These are phyloP conservation scores for Larimichthys crocea DNA, from an alignment of 2,113 vertebrate genomes.

Conservation along the genomic window DNA sequence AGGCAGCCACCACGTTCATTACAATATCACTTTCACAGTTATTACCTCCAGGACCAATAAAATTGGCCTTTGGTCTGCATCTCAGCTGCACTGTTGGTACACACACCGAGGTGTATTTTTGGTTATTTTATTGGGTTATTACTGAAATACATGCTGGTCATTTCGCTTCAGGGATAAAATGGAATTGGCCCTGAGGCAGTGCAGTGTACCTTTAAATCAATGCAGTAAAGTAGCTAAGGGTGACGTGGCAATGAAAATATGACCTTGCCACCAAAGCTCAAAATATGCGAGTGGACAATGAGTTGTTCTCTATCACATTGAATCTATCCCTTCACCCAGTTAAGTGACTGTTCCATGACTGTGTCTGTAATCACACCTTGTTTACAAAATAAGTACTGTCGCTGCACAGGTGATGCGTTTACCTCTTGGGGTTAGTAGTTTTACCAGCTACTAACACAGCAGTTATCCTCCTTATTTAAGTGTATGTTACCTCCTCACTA, in stretches of 20 bases:
- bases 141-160: constrained; percentile 29
- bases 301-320: not conserved
- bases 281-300: not conserved
- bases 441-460: not conserved
- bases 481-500: not conserved
- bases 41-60: constrained; percentile 54
- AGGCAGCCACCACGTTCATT: constrained; percentile 51
- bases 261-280: not conserved
- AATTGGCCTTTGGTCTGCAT: constrained; percentile 18
- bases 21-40: constrained; percentile 53
- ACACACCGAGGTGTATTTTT: constrained; percentile 23
- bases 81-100: constrained; percentile 17
- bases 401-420: not conserved
- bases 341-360: not conserved
- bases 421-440: not conserved
- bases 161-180: constrained; percentile 35
- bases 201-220: constrained; percentile 21
- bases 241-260: constrained; percentile 6
- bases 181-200: not conserved
- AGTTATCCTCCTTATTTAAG: not conserved
- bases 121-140: constrained; percentile 48
- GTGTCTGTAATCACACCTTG: not conserved
- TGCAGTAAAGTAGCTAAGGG: constrained; percentile 7
- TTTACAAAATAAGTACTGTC: constrained; percentile 3
- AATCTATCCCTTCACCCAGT: not conserved